Evolutionary conservation across 2,888 invertebrate species (phyloP).

Genomic region (Eulithis testata): DNA sequence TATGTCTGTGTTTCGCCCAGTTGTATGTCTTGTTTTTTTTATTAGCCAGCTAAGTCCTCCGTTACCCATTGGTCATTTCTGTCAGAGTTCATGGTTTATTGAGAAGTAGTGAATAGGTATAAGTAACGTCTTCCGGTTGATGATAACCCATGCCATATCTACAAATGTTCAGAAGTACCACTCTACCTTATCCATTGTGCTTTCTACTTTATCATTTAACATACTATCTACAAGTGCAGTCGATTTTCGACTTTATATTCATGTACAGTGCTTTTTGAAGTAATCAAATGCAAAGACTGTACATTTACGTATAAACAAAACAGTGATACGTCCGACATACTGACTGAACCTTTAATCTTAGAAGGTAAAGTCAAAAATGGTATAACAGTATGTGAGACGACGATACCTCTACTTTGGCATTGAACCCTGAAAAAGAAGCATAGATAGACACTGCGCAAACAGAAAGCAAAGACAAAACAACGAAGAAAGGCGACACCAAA

Average conservation of each 20-base stretch:
- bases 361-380: constrained; percentile 26
- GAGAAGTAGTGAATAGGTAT: not conserved
- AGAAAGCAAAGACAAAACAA: constrained; percentile 64
- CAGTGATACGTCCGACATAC: constrained; percentile 26
- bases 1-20: not conserved
- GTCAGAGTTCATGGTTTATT: not conserved
- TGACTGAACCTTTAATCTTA: constrained; percentile 10
- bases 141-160: constrained; percentile 27
- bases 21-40: not conserved
- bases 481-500: constrained; percentile 61
- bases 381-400: constrained; percentile 28
- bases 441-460: constrained; percentile 62
- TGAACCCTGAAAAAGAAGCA: constrained; percentile 43
- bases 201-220: constrained; percentile 52
- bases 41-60: not conserved
- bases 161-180: constrained; percentile 27
- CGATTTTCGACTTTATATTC: constrained; percentile 30
- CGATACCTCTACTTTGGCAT: constrained; percentile 31
- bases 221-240: constrained; percentile 47
- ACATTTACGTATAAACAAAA: constrained; percentile 39
- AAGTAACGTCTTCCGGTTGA: constrained; percentile 19
- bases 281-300: constrained; percentile 28
- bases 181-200: constrained; percentile 34
- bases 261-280: constrained; percentile 33
- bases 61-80: not conserved